Conservation (phyloP, 2,113 vertebrate species). For the Ardeotis arabs region DNA sequence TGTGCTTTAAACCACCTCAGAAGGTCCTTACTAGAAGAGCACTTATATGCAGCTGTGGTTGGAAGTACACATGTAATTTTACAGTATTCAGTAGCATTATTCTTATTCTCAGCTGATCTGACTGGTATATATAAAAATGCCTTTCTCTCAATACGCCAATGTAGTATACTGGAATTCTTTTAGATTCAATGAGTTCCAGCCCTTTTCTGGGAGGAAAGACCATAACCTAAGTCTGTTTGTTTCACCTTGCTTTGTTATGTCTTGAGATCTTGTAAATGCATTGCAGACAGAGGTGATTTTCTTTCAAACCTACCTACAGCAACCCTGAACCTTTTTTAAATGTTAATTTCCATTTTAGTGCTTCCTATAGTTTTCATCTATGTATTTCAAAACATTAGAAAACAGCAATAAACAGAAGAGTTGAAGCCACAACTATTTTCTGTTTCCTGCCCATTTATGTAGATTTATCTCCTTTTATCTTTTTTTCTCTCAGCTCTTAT, state of each 20-base stretch:
- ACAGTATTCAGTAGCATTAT: neutral
- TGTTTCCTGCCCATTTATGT: slow-evolving; percentile 15
- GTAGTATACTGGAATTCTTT: neutral
- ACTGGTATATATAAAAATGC: neutral
- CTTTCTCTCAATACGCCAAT: neutral
- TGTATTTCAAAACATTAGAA: neutral
- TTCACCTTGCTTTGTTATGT: neutral
- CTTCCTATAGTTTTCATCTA: neutral
- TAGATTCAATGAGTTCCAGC: neutral
- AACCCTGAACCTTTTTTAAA: neutral
- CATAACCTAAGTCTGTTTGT: neutral
- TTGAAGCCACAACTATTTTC: neutral
- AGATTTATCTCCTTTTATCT: neutral
- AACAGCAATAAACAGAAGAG: neutral
- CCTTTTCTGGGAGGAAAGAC: neutral
- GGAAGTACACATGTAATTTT: neutral
- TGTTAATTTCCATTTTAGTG: slow-evolving; percentile 11
- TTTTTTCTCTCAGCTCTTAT: neutral
- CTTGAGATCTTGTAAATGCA: neutral
- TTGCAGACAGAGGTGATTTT: neutral
- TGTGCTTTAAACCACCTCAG: neutral
- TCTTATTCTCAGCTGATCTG: neutral
- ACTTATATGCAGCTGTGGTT: neutral
- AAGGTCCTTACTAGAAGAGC: neutral
- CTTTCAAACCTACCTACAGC: neutral